Evolutionary conservation across 2,888 invertebrate genomes (phyloP).

Genomic region (Volucella bombylans): DNA sequence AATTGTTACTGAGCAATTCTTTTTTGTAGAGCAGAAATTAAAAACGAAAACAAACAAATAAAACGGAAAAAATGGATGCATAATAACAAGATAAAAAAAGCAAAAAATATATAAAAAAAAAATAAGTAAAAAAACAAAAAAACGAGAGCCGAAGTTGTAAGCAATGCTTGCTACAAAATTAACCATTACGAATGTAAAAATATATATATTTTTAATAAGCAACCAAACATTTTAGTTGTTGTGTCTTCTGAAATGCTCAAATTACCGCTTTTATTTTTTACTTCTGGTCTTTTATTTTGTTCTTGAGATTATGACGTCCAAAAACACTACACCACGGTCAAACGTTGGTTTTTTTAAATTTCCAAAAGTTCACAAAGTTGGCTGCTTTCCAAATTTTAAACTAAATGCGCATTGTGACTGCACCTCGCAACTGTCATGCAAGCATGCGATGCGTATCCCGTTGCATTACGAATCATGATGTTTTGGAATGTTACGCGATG

Average conservation of each 20-base stretch:
- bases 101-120: constrained; percentile 41
- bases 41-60: constrained; percentile 21
- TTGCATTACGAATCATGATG: too few relatives aligned
- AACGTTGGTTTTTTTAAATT: too few relatives aligned
- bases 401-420: too few relatives aligned
- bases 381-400: too few relatives aligned
- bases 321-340: too few relatives aligned
- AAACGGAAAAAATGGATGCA: constrained; percentile 12
- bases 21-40: constrained; percentile 39
- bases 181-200: constrained; percentile 41
- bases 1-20: constrained; percentile 6
- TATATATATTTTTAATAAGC: constrained; percentile 66
- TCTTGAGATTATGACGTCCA: too few relatives aligned
- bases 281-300: too few relatives aligned
- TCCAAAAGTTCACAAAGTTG: too few relatives aligned
- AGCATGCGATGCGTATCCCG: too few relatives aligned
- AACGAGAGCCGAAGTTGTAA: constrained; percentile 39
- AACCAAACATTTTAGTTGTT: constrained; percentile 21
- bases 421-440: too few relatives aligned
- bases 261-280: too few relatives aligned
- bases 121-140: constrained; percentile 19
- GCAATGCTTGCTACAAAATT: constrained; percentile 42
- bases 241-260: constrained; percentile 1
- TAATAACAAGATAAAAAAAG: constrained; percentile 23
- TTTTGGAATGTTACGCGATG: too few relatives aligned